Evolutionary conservation across 2,888 invertebrate species (phyloP).

Genomic region (Trissolcus japonicus): DNA sequence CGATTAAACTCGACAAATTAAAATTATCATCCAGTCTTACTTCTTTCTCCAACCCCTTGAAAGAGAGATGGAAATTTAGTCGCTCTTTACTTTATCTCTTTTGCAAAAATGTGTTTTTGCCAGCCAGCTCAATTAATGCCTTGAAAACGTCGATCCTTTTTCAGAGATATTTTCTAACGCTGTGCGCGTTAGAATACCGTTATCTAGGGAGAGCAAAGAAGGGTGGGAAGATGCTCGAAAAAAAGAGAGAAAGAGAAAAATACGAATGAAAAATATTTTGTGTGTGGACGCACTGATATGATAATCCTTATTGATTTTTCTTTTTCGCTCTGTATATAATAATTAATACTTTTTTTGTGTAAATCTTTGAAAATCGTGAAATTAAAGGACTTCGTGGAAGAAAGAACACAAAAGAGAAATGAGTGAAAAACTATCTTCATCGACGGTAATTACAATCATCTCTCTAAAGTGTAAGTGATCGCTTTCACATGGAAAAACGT

Average conservation of each 20-base stretch:
- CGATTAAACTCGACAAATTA: no score
- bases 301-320: no score
- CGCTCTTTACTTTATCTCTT: background rate
- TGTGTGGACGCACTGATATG: background rate
- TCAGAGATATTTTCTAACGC: conserved; percentile 28
- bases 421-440: background rate
- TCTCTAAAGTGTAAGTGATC: background rate
- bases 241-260: conserved; percentile 1
- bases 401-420: background rate
- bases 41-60: no score
- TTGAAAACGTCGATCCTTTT: conserved; percentile 23
- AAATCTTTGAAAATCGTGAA: no score
- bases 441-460: no score
- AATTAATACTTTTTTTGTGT: no score
- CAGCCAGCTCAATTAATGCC: no score
- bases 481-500: conserved; percentile 36
- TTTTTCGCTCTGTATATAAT: no score
- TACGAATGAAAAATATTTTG: conserved; percentile 17
- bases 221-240: conserved; percentile 27
- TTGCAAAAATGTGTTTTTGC: background rate
- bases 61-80: no score
- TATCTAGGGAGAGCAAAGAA: conserved; percentile 36
- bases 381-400: no score
- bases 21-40: no score
- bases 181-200: conserved; percentile 40